A percentile compares a stretch with the other conserved stretches of the same genome.
Evolutionary conservation across 2,797 vertebrate species (phyloP).

Genomic region (Cyprinella venusta): DNA sequence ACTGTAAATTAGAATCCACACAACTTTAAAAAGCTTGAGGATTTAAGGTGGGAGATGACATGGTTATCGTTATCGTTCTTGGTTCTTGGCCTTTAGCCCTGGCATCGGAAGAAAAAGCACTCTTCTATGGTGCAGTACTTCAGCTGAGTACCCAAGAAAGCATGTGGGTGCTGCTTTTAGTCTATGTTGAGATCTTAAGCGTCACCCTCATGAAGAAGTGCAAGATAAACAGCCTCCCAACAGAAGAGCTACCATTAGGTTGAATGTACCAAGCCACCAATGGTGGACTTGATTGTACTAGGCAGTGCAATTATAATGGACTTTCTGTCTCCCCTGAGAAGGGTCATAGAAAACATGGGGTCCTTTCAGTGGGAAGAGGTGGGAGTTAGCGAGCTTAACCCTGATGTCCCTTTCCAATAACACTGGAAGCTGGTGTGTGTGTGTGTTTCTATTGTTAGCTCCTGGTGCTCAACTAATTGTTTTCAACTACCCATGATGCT

Average conservation of each 20-base stretch:
- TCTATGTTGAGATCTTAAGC: background rate
- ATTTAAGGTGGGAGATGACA: background rate
- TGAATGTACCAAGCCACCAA: slow-evolving; percentile 42
- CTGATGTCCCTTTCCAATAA: slow-evolving; percentile 38
- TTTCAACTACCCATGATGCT: slow-evolving; percentile 44
- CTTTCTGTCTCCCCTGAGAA: slow-evolving; percentile 43
- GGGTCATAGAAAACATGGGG: slow-evolving; percentile 22
- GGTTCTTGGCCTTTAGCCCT: background rate
- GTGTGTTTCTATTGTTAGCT: slow-evolving; percentile 38
- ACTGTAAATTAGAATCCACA: background rate
- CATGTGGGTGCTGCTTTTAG: slow-evolving; percentile 3
- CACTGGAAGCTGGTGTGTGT: slow-evolving; percentile 37
- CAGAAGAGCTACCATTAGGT: slow-evolving; percentile 40
- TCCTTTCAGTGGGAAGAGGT: slow-evolving; percentile 15
- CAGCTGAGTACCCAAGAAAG: slow-evolving; percentile 1
- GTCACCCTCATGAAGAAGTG: slow-evolving; percentile 12
- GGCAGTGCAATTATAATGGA: slow-evolving; percentile 40
- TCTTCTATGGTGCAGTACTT: background rate
- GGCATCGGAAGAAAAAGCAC: background rate
- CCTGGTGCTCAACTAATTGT: slow-evolving; percentile 35
- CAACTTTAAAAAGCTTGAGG: background rate
- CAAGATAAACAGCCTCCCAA: slow-evolving; percentile 35
- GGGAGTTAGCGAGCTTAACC: slow-evolving; percentile 32
- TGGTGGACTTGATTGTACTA: slow-evolving; percentile 48
- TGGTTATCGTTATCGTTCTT: background rate